Evolutionary conservation across 1,140 invertebrate species (phyloP).

Genomic region (Scaptodrosophila lebanonensis): DNA sequence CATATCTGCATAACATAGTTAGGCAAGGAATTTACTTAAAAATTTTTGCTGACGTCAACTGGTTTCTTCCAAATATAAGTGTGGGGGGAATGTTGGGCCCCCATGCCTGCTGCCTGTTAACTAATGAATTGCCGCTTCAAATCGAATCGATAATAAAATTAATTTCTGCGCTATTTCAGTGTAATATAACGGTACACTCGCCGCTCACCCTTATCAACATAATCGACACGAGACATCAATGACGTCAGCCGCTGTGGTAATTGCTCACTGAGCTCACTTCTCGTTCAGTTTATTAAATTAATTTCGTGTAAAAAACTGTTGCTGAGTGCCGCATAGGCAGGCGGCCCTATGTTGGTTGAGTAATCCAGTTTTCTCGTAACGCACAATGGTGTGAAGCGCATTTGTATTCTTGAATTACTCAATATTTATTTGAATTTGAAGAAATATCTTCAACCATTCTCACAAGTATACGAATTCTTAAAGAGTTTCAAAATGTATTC

Average conservation of each 20-base stretch:
- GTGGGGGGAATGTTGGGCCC: background rate
- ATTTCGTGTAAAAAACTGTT: conserved; percentile 45
- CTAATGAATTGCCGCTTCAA: background rate
- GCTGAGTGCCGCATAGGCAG: conserved; percentile 16
- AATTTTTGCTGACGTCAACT: conserved; percentile 58
- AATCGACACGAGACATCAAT: conserved; percentile 27
- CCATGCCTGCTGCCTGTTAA: no score
- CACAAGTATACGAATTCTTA: no score
- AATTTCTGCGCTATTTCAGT: conserved; percentile 55
- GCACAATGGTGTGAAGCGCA: conserved; percentile 10
- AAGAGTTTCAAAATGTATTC: no score
- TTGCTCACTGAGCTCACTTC: conserved; percentile 58
- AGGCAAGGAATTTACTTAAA: conserved; percentile 62
- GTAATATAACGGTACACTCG: background rate
- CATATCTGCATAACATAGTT: conserved; percentile 61
- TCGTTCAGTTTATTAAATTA: conserved; percentile 57
- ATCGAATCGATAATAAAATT: conserved; percentile 65
- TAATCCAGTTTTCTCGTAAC: conserved; percentile 35
- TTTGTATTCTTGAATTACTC: no score
- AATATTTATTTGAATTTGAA: no score
- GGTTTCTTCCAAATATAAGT: conserved; percentile 4
- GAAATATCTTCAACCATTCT: no score
- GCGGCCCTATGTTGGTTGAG: no score
- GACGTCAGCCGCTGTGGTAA: conserved; percentile 53
- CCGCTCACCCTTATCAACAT: conserved; percentile 37